Evolutionary conservation across 1,140 invertebrate genomes (phyloP), one percentile per base, ranked within the genome.

Genomic region (Dendroctonus ponderosae): DNA sequence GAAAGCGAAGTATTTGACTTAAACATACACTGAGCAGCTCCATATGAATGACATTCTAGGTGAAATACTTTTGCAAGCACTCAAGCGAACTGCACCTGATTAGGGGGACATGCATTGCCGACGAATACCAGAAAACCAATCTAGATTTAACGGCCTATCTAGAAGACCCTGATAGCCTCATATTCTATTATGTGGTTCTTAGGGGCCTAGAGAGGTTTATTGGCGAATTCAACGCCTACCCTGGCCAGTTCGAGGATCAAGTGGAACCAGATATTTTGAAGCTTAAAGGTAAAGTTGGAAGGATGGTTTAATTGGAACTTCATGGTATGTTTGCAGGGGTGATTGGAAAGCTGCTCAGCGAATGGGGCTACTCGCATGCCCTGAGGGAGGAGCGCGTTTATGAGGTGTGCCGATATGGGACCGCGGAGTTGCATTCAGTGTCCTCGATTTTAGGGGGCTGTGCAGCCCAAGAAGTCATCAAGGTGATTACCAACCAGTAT

Each of bases 401-500:
- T 81, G 96, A 98, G 82, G 91, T 98, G 80, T 96, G 93, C 77
- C 80, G 90, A 49, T 99, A 94, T 82, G 97, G 97, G 50, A 95
- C 93, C 12, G 86, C 91, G 6, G 96, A 99, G 81, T 80, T 98
- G 46, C 97, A 99, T 81, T 92, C 94, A 40, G 86, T 99, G n/a
- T 94, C 96, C 38, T 89, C 96, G 7, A 96, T 96, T 79, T 84
- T 99, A 63, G 88, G 91, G 70, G 97, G 96, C 3, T 91, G 93
- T 77, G 91, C 90, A 44, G 95, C 96, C 9, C 97, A 99, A 74
- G 97, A 99, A 83, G 87, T 89, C 4, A 98, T 99, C 62, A 99
- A 99, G 83, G 82, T 99, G n/a, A 86, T 98, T 50, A 99, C 97
- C 2, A 87, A 88, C 73, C 97, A 99, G 81, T 99, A 97, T 79